Evolutionary conservation across 2,797 vertebrate genomes (phyloP).

Genomic region (Trematomus bernacchii): DNA sequence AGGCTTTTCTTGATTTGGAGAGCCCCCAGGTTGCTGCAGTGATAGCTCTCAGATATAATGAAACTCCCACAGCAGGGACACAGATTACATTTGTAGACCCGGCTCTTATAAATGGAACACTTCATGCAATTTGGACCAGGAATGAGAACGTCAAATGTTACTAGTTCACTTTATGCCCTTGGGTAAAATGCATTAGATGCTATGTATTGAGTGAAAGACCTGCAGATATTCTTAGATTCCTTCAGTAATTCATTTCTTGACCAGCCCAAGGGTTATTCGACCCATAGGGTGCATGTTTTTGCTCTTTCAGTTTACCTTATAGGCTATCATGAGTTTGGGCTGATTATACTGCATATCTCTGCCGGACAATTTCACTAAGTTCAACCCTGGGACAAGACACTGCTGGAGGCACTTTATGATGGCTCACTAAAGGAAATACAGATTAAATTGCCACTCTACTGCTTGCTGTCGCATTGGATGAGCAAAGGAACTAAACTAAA

Average conservation of each 20-base stretch:
- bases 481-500: not conserved
- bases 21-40: not conserved
- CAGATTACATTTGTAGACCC: not conserved
- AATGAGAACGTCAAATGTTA: not conserved
- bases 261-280: not conserved
- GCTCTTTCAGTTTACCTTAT: constrained; percentile 15
- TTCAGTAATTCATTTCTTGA: not conserved
- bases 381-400: not conserved
- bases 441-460: not conserved
- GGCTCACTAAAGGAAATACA: not conserved
- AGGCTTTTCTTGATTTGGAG: constrained; percentile 1
- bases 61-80: not conserved
- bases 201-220: constrained; percentile 10
- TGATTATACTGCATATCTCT: not conserved
- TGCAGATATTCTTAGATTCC: not conserved
- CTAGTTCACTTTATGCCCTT: constrained; percentile 12
- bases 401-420: constrained; percentile 11
- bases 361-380: not conserved
- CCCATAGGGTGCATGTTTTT: not conserved
- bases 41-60: constrained; percentile 12
- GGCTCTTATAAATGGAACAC: not conserved
- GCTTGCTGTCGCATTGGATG: constrained; percentile 2
- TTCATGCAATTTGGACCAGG: constrained; percentile 2
- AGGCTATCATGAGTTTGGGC: not conserved
- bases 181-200: constrained; percentile 6